Evolutionary conservation across 2,113 vertebrate species (phyloP), one percentile per base, ranked within the genome.

Genomic region (Setophaga petechia): DNA sequence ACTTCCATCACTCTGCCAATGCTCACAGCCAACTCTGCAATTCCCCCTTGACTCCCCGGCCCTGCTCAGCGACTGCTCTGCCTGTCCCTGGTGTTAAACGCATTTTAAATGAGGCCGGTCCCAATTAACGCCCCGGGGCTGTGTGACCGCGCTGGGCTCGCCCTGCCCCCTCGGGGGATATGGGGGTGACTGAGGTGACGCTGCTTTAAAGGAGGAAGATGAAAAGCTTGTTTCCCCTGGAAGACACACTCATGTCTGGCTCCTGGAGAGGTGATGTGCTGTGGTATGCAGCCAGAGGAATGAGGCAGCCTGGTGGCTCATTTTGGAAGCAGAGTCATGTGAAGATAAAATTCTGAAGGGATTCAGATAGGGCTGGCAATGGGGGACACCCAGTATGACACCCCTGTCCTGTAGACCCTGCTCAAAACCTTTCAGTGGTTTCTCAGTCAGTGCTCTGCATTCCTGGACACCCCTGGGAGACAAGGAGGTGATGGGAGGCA

Each of bases 251-350:
- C 51, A 5, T 7, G 76, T 67, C 62, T 39, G 4, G 5, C 28
- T 80, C 31, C 47, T 3, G 21, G 41, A 69, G 79, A 61, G 46
- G 19, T 15, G 63, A 69, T 1, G 28, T 16, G 63, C 35, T 3
- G 12, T 3, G 37, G 18, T 2, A 33, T 0, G 0, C 44, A 31
- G 14, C 55, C 49, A 23, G 27, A 49, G 49, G 24, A 22, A 61
- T 13, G 46, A 68, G 30, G 1, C 2, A 49, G 41, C 44, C 17
- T 11, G 19, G 15, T 44, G 44, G 51, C 13, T 52, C 22, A 7
- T n/a, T 57, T 30, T 24, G 54, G 84, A 84, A 93, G 71, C 37
- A 49, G 21, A 79, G 22, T 37, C 31, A 12, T 1, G 9, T 44
- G 30, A 66, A 43, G 62, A 37, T 30, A 37, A 10, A 19, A 27